Evolutionary conservation across 2,113 vertebrate species (phyloP).

Genomic region (Chaenogobius annularis): DNA sequence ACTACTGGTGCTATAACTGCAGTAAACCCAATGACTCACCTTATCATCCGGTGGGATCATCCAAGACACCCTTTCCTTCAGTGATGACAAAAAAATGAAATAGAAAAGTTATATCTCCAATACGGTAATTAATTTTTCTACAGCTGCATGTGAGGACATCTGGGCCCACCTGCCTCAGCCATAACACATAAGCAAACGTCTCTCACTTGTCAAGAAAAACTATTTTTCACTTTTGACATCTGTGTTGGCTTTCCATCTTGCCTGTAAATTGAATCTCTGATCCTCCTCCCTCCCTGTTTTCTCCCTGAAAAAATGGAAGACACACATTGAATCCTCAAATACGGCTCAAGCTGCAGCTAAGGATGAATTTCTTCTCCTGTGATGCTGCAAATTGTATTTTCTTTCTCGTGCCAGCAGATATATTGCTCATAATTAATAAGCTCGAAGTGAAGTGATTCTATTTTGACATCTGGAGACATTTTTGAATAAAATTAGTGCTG

Average conservation of each 20-base stretch:
- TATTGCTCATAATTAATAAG: constrained; percentile 61
- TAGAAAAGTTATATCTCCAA: not conserved
- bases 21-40: not conserved
- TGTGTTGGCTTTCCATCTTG: constrained; percentile 71
- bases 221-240: constrained; percentile 68
- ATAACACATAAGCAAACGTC: constrained; percentile 34
- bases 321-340: constrained; percentile 63
- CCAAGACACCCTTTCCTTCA: no score
- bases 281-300: constrained; percentile 48
- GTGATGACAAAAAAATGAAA: no score
- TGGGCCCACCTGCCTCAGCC: constrained; percentile 37
- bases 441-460: constrained; percentile 42
- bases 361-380: constrained; percentile 52
- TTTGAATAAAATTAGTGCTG: not conserved
- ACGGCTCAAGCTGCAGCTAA: constrained; percentile 32
- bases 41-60: no score
- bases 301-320: constrained; percentile 53
- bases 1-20: not conserved
- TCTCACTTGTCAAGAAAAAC: constrained; percentile 59
- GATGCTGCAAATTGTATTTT: constrained; percentile 63
- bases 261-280: constrained; percentile 72
- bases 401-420: constrained; percentile 28
- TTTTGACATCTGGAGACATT: constrained; percentile 26
- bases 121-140: not conserved
- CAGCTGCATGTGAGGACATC: constrained; percentile 24